Percentiles rank a stretch among this genome's conserved stretches.
Evolutionary conservation across 2,797 vertebrate species (phyloP).

Genomic region (Corythornis leucogaster): DNA sequence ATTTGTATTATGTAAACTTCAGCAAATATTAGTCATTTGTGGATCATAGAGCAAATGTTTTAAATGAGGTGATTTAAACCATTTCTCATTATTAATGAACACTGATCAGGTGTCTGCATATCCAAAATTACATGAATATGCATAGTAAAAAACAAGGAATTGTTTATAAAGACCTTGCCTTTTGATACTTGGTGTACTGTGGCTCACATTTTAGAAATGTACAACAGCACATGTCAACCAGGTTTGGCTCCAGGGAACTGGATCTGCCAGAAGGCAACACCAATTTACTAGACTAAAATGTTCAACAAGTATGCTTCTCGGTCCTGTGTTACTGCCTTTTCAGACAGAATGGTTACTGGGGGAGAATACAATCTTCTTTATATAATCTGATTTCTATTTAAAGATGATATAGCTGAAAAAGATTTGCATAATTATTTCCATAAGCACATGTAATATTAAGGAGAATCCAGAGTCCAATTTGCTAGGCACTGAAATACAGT

Average conservation of each 20-base stretch:
- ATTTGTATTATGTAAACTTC: slow-evolving; percentile 84
- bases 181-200: slow-evolving; percentile 29
- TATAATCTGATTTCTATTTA: slow-evolving; percentile 78
- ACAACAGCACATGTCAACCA: background rate
- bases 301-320: slow-evolving; percentile 70
- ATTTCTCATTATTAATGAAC: slow-evolving; percentile 83
- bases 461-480: slow-evolving; percentile 67
- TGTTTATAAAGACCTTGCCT: slow-evolving; percentile 69
- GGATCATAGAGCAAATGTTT: slow-evolving; percentile 82
- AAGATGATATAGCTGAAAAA: slow-evolving; percentile 75
- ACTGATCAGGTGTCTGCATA: slow-evolving; percentile 78
- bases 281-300: slow-evolving; percentile 48
- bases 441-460: slow-evolving; percentile 72
- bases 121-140: slow-evolving; percentile 82
- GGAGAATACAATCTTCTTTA: slow-evolving; percentile 74
- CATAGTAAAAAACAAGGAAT: slow-evolving; percentile 74
- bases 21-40: slow-evolving; percentile 83
- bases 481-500: slow-evolving; percentile 60
- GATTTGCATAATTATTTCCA: slow-evolving; percentile 80
- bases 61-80: slow-evolving; percentile 83
- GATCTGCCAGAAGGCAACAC: slow-evolving; percentile 20
- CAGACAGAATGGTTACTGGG: slow-evolving; percentile 57
- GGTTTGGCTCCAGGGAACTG: slow-evolving; percentile 5
- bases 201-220: slow-evolving; percentile 1
- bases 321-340: slow-evolving; percentile 54